These are phyloP conservation scores for Pteria penguin DNA, from an alignment of 2,888 invertebrate species.

Conservation along the genomic window DNA sequence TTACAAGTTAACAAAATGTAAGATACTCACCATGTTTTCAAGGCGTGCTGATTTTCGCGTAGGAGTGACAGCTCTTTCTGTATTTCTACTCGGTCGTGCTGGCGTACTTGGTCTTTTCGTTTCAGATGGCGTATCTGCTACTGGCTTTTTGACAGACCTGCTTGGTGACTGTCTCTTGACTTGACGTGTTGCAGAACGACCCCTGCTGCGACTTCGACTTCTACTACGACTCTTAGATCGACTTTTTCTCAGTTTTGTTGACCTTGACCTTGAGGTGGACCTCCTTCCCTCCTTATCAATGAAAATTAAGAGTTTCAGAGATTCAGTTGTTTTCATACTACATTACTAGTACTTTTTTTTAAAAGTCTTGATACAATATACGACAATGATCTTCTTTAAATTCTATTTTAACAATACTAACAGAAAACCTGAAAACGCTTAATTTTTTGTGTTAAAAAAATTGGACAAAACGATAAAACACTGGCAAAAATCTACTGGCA, in stretches of 20 bases:
- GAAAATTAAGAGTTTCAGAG: no score
- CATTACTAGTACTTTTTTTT: no score
- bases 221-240: conserved; percentile 60
- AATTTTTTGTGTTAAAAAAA: no score
- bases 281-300: conserved; percentile 15
- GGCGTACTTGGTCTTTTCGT: conserved; percentile 30
- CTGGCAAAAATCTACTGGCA: no score
- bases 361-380: no score
- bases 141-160: conserved; percentile 10
- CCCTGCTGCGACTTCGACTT: conserved; percentile 52
- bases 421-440: no score
- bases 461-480: no score
- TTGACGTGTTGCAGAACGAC: conserved; percentile 41
- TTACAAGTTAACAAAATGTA: no score
- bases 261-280: conserved; percentile 1
- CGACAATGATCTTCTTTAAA: no score
- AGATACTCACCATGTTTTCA: conserved; percentile 35
- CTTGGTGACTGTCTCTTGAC: conserved; percentile 37
- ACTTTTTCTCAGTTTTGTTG: conserved; percentile 41
- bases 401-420: no score
- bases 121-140: background rate
- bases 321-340: no score
- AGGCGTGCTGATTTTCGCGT: conserved; percentile 58
- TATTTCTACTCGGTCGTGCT: conserved; percentile 33
- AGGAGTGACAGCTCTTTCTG: conserved; percentile 49